phyloP scores from a whole-genome alignment of 2,888 invertebrate genomes.

The Blastobasis lacticolella region DNA sequence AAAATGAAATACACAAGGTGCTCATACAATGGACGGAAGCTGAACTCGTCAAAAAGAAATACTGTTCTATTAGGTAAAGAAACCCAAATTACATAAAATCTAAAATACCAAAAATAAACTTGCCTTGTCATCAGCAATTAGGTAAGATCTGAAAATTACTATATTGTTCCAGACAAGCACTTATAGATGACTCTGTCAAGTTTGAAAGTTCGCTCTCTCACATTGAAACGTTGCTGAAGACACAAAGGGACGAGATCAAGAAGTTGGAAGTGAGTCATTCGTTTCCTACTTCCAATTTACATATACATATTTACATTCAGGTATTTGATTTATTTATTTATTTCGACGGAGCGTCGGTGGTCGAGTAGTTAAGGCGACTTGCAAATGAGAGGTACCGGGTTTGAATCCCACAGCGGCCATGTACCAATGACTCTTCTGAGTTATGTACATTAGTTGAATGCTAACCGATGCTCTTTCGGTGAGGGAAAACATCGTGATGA shows the following conservation, averaged over 20 bases:
- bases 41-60: conserved; percentile 84
- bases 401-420: too few species aligned
- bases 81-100: background rate
- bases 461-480: too few species aligned
- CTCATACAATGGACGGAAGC: conserved; percentile 89
- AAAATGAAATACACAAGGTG: conserved; percentile 87
- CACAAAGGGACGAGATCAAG: conserved; percentile 83
- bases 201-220: conserved; percentile 82
- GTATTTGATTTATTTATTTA: too few species aligned
- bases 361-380: too few species aligned
- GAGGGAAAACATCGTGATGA: too few species aligned
- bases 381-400: too few species aligned
- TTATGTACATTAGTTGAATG: too few species aligned
- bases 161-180: conserved; percentile 59
- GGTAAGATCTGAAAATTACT: background rate
- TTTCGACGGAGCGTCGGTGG: too few species aligned
- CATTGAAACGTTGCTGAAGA: conserved; percentile 78
- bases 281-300: too few species aligned
- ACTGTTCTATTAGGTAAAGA: conserved; percentile 77
- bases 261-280: conserved; percentile 77
- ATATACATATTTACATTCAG: too few species aligned
- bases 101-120: background rate
- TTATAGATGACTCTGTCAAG: conserved; percentile 81
- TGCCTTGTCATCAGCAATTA: background rate
- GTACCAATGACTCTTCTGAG: too few species aligned